These are phyloP conservation scores for Clarias batrachus DNA, from an alignment of 2,113 vertebrate genomes.

Conservation along the genomic window DNA sequence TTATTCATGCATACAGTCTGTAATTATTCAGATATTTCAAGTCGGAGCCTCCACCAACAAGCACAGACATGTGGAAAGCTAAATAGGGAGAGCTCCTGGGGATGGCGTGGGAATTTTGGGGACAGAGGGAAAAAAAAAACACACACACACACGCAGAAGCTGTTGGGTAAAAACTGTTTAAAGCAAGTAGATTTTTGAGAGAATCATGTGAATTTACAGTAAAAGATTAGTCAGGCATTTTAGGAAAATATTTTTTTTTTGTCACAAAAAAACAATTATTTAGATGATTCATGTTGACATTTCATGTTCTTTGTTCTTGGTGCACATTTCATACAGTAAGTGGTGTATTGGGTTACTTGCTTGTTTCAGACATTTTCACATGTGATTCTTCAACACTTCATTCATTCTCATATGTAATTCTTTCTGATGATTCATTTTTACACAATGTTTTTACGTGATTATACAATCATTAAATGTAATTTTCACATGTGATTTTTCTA, in stretches of 20 bases:
- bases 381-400: not conserved
- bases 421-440: not conserved
- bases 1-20: conserved; percentile 31
- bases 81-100: conserved; percentile 17
- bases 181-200: not conserved
- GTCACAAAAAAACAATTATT: not conserved
- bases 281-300: not conserved
- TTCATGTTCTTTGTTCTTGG: not conserved
- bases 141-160: not conserved
- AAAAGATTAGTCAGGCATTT: not conserved
- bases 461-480: not conserved
- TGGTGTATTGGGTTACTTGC: not conserved
- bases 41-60: conserved; percentile 6
- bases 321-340: not conserved
- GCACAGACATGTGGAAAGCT: conserved; percentile 22
- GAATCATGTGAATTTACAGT: not conserved
- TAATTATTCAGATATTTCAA: not conserved
- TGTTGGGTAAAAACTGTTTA: not conserved
- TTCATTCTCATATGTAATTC: not conserved
- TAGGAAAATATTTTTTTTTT: not conserved
- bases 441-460: too few species aligned
- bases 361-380: not conserved
- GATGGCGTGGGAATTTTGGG: conserved; percentile 22
- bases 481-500: not conserved
- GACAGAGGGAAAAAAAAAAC: not conserved